Evolutionary conservation across 1,140 invertebrate species (phyloP), one percentile per base, ranked within the genome.

Genomic region (Drosophila repleta): DNA sequence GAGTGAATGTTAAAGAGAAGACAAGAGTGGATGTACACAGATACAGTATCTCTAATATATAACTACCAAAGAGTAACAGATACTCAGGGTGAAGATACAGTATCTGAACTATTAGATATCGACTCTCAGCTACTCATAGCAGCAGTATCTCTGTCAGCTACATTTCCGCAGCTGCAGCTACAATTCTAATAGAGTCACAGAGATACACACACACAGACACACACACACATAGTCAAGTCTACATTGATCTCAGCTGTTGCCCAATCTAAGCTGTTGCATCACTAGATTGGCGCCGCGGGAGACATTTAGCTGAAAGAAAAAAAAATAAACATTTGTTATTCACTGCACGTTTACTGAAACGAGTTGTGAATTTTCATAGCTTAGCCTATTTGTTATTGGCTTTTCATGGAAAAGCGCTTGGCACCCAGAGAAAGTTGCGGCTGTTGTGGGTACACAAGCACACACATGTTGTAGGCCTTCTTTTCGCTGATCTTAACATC

Each of bases 331-430:
- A 45, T 26, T 29, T 57, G 17, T 57, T 57, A 45, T 57, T 57
- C 55, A 57, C 18, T 57, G 55, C 55, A 57, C 43, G 57, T 26
- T 60, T 60, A 46, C 48, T 18, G 13, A 46, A 21, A 53, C 55
- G 45, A 29, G 7, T 55, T 65, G 45, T 74, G 66, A 46, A 32
- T 32, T 64, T 75, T 65, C 61, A 63, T 52, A 8, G 68, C 56
- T 77, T 66, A 29, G 32, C 21, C 32, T 66, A 48, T 80, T 64
- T 57, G 52, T 71, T 73, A 53, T 39, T 45, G 72, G 74, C 48
- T 78, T 68, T 83, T 61, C 68, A 67, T 85, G 71, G 73, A 72
- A 75, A 75, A 72, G 32, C 56, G 20, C 26, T 62, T 61, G 68
- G 15, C 10, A 29, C 26, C 43, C 21, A 55, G 73, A 61, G 73